Base-by-base conservation (phyloP, 2,797 vertebrate species). In the Liparis tanakae region DNA sequence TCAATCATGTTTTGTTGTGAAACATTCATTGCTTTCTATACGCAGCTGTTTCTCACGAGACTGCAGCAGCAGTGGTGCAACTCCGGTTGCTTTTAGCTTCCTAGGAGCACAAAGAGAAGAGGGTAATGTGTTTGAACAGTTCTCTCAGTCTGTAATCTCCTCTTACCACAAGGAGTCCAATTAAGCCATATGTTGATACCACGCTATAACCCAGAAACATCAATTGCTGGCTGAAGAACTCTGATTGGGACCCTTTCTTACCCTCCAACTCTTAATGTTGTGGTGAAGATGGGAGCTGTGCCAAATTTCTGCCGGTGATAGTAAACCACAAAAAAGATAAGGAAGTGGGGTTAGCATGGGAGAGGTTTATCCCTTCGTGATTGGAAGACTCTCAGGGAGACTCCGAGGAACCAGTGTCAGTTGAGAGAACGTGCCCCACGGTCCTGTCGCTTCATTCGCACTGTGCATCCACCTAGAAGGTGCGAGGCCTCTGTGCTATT, bases 101-200 rank as follows among this genome's bases (percentile, higher is more conserved):
- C 70, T 34, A 78, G 82, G 71, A 74, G 76, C 75, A 69, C 72
- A 51, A 82, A 75, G 72, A 82, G 78, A 78, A 71, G 67, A 83
- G 71, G 51, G 74, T 84, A 82, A 88, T 90, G 81, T 85, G 73
- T 87, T 86, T 87, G 78, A 90, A 87, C 83, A 81, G 79, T 85
- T 88, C 80, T 80, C 85, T 75, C 68, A 70, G 78, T 72, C 85
- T 82, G 78, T 84, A 89, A 91, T 91, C 87, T 91, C 77, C 85
- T 82, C 9, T 88, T 84, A 85, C 82, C 87, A 88, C 39, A 62
- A 82, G 85, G 79, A 85, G 78, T 62, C 84, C 84, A 89, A 90
- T 92, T 89, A 88, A 85, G 78, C 75, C 54, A 39, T 73, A 76
- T 79, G 84, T 79, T 84, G 84, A 87, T 79, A 78, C 79, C 71